These are phyloP conservation scores for Ecdyonurus torrentis DNA, from an alignment of 2,888 invertebrate species.

Conservation along the genomic window DNA sequence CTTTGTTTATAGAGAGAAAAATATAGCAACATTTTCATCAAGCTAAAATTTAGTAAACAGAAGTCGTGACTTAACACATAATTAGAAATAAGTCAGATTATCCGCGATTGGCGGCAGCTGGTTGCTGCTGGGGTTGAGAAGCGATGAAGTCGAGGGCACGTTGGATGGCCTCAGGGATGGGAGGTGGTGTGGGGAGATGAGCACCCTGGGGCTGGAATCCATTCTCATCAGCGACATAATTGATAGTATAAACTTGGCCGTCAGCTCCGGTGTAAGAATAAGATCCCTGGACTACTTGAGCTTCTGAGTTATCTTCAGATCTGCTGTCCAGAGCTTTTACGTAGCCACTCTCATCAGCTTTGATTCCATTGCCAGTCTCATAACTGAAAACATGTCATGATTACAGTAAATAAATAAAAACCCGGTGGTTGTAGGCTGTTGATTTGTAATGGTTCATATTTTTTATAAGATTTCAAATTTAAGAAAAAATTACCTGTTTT, in stretches of 20 bases:
- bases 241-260: background rate
- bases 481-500: no score
- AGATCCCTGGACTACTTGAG: background rate
- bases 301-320: background rate
- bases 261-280: conserved; percentile 1
- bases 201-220: background rate
- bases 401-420: background rate
- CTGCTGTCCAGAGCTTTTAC: background rate
- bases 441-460: no score
- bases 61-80: no score
- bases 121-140: background rate
- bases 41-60: no score
- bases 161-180: conserved; percentile 7
- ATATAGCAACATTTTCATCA: no score
- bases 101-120: background rate
- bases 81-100: no score
- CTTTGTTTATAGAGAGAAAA: no score
- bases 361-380: conserved; percentile 5
- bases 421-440: no score
- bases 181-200: background rate
- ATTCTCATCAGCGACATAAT: background rate
- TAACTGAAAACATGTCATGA: conserved; percentile 2
- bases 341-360: background rate
- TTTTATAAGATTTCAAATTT: no score
- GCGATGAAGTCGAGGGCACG: conserved; percentile 5